Base-by-base conservation (phyloP, 2,888 invertebrate species). In the Rhamphomyia laevipes region DNA sequence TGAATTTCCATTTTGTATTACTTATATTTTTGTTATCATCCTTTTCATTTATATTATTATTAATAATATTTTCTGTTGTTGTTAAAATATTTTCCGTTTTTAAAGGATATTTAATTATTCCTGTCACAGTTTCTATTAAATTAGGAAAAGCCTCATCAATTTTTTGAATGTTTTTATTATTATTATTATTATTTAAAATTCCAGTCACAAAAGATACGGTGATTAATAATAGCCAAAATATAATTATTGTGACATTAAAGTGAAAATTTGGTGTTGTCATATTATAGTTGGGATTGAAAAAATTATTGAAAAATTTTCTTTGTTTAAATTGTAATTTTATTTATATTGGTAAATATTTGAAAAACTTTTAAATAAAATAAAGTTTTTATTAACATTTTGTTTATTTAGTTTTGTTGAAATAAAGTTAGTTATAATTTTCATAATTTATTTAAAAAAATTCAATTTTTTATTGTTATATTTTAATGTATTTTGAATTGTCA, bases 251-350 rank as follows among this genome's bases (percentile, higher is more conserved):
- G 23, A 46, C 48, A 50, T 53, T 48, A 30, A 48, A 51, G 42
- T 41, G 41, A 45, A 53, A 53, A 50, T 46, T 45, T 44, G 48
- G 51, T 50, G 49, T n/a, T n/a, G n/a, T 53, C 53, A 53, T n/a
- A n/a, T 53, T 53, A 53, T 53, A 53, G n/a, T 27, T 27, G 4
- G 23, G 23, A 27, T 2, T 2, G 23, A 27, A 27, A 21, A 27
- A 27, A 27, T 7, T 27, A 6, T n/a, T n/a, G n/a, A 27, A 27
- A 27, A 27, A 27, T 27, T 27, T 27, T 27, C 2, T 27, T 21
- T 21, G 21, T 27, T 27, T 27, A 27, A 27, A 27, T 21, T 27
- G 23, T 9, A 7, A 27, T 27, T 27, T 2, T 7, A 27, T 27
- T 27, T 27, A 7, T 27, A 7, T 27, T 27, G 4, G 7, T 4